Base-by-base conservation (phyloP, 2,888 invertebrate species). In the Anorthoa munda region DNA sequence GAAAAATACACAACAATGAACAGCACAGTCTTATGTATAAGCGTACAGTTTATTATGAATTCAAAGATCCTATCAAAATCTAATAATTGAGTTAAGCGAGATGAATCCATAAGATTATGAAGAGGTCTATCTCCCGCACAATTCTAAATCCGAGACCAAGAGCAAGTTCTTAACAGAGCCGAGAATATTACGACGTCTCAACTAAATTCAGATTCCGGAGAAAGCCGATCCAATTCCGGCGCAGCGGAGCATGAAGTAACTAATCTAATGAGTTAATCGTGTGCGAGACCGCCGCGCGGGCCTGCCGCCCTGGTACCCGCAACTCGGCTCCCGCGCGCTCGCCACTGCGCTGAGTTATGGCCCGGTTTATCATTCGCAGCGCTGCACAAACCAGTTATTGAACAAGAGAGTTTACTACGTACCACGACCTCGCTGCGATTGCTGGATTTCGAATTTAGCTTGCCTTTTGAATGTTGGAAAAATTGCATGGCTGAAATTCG, bases 201-300 rank as follows among this genome's bases (percentile, higher is more conserved):
- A 81, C 83, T 83, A 71, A 83, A 83, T 83, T 81, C 66, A 66
- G 83, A 81, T 83, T 74, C 50, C 51, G 31, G 50, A 66, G 84
- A 74, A 83, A 71, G 58, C 83, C 75, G 80, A 83, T 79, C 84
- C 81, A 79, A 83, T 81, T 83, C 84, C 61, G 48, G 72, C 39
- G 65, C 81, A 80, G 61, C 56, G 66, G 70, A 82, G 81, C 82
- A 66, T 80, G 81, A 83, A 76, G 84, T 80, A 80, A 82, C 82
- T 82, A 82, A 82, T 82, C 80, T 80, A 83, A 83, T 75, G 81
- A 84, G 80, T 83, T 86, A 83, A 85, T 84, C 84, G 80, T 65
- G 80, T 68, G 85, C 61, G 70, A 81, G 79, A n/a, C 70, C 70
- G 71, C 75, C 23, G 67, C 79, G 55, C 79, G 64, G 55, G 53